phyloP scores from a whole-genome alignment of 2,888 invertebrate genomes.

The Ypsolopha sequella region DNA sequence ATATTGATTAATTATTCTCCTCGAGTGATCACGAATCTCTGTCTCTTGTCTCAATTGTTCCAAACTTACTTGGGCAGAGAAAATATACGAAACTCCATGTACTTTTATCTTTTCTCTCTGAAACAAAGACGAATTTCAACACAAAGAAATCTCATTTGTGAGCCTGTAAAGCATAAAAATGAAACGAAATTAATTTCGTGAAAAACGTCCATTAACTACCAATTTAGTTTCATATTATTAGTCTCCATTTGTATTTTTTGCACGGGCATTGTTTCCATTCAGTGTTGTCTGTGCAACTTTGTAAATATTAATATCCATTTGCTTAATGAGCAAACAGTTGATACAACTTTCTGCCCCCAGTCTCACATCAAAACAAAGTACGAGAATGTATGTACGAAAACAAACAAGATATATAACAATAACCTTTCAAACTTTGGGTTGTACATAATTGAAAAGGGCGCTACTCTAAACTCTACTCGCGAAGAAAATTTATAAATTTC shows the following conservation, averaged over 20 bases:
- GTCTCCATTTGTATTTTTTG: too few relatives aligned
- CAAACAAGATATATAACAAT: not conserved
- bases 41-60: not conserved
- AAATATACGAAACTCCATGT: not conserved
- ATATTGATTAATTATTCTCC: not conserved
- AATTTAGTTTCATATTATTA: too few relatives aligned
- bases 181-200: too few relatives aligned
- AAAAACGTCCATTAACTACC: too few relatives aligned
- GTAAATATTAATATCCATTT: constrained; percentile 4
- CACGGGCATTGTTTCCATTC: too few relatives aligned
- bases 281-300: too few relatives aligned
- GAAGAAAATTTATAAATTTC: too few relatives aligned
- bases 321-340: constrained; percentile 5
- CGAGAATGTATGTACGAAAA: not conserved
- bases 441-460: not conserved
- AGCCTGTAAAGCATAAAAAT: too few relatives aligned
- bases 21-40: not conserved
- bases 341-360: not conserved
- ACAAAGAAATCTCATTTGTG: too few relatives aligned
- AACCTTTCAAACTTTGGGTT: not conserved
- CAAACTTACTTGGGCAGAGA: not conserved
- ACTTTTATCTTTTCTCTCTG: not conserved
- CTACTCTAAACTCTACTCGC: not conserved
- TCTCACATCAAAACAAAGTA: not conserved
- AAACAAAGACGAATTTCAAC: not conserved